Evolutionary conservation across 2,113 vertebrate genomes (phyloP), one percentile per base, ranked within the genome.

Genomic region (Tetrax tetrax): DNA sequence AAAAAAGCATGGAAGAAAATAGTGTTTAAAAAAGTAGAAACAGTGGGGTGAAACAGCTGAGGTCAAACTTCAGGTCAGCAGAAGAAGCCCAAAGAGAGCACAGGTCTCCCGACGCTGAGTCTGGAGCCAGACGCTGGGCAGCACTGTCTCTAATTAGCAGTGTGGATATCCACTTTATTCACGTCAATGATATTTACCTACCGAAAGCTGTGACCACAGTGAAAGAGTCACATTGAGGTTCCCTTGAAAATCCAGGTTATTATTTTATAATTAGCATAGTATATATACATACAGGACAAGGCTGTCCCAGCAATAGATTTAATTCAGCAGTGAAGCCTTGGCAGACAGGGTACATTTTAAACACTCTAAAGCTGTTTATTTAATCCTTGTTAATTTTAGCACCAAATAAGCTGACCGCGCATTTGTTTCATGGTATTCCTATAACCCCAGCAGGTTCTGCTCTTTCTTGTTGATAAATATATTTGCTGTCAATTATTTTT

Each of bases 211-310:
- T 53, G 84, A 76, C 78, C 89, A 81, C 51, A 59, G 24, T 41
- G 53, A 31, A 35, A 47, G 47, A 81, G 91, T 81, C 89, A 95
- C 93, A 89, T 87, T 93, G 80, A 91, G 56, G 80, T 33, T 94
- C 65, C 91, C 83, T 64, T 95, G 93, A 93, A 97, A 87, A 94
- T 31, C 45, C 84, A 91, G 78, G 57, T 24, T 95, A 84, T 78
- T 93, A 76, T 94, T 91, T 96, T 94, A 82, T 65, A 91, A 91
- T 96, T 96, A 97, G 78, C 91, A 96, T 53, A 77, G 87, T 47
- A 45, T 61, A 80, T 54, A 76, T 41, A 89, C 84, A 89, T 38
- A 79, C 22, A 53, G 79, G 37, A 72, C 48, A 38, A 71, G 71
- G 78, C 61, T 95, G 77, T 27, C 69, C 76, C 74, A 82, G 81